A percentile compares a stretch with the other conserved stretches of the same genome.
phyloP scores from a whole-genome alignment of 2,113 vertebrate genomes.

The Amblyornis subalaris region DNA sequence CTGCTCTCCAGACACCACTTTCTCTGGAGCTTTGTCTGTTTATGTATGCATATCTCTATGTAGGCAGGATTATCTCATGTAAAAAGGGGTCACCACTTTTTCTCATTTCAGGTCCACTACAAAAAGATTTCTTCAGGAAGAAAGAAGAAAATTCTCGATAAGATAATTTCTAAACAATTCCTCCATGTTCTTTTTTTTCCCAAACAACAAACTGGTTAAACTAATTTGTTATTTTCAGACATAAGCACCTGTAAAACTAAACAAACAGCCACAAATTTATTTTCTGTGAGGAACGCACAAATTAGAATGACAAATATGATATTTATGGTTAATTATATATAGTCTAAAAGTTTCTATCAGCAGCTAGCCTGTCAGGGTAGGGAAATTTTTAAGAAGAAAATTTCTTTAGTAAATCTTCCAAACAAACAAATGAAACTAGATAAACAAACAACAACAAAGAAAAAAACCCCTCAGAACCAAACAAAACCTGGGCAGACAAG shows the following conservation, averaged over 20 bases:
- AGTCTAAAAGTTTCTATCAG: neutral
- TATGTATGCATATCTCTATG: too few relatives aligned
- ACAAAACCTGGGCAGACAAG: neutral
- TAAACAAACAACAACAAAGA: neutral
- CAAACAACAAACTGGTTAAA: neutral
- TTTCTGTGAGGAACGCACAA: rapidly evolving
- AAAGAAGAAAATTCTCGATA: neutral
- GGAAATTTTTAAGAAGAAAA: neutral
- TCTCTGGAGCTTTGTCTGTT: neutral
- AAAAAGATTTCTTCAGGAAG: neutral
- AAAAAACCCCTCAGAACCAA: rapidly evolving
- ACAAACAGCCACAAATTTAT: neutral
- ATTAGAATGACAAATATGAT: neutral
- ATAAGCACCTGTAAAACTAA: neutral
- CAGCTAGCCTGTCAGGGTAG: neutral
- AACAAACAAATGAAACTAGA: neutral
- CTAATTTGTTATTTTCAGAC: neutral
- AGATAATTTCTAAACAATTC: neutral
- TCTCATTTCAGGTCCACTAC: neutral
- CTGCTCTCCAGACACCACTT: neutral
- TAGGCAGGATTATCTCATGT: neutral
- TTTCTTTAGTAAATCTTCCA: neutral
- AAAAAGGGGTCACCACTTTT: neutral
- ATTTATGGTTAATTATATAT: neutral
- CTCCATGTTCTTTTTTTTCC: neutral